A percentile compares a stretch with the other conserved stretches of the same genome.
Evolutionary conservation across 2,113 vertebrate species (phyloP).

Genomic region (Telmatochromis bifrenatus): DNA sequence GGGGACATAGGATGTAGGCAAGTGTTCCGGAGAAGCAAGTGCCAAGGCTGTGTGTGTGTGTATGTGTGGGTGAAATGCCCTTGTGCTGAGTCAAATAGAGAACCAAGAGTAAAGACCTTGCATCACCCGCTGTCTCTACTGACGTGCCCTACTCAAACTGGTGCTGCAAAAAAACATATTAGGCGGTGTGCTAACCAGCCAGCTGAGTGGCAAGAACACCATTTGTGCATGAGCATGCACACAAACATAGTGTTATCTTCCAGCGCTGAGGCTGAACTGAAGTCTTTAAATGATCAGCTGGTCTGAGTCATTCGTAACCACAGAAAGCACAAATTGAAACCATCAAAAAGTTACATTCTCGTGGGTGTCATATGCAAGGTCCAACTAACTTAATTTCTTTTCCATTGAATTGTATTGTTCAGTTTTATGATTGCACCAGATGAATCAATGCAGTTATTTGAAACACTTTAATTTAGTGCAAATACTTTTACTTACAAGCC

Average conservation of each 20-base stretch:
- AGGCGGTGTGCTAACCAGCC: not conserved
- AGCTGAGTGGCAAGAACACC: not conserved
- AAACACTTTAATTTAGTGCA: not conserved
- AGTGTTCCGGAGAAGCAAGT: not conserved
- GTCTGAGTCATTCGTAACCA: conserved; percentile 28
- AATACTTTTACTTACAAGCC: not conserved
- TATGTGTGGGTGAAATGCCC: not conserved
- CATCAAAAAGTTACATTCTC: not conserved
- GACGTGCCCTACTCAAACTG: not conserved
- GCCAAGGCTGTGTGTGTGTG: not conserved
- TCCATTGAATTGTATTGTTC: not conserved
- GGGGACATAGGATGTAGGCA: not conserved
- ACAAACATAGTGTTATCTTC: not conserved
- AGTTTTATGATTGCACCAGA: not conserved
- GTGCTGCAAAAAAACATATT: not conserved
- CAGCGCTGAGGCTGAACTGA: not conserved
- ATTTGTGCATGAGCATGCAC: not conserved
- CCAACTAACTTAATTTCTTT: not conserved
- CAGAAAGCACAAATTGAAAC: conserved; percentile 9
- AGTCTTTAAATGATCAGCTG: conserved; percentile 7
- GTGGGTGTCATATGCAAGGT: not conserved
- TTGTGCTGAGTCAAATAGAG: conserved; percentile 27
- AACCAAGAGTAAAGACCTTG: conserved; percentile 9
- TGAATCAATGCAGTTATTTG: not conserved
- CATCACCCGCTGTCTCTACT: conserved; percentile 4